Evolutionary conservation across 2,113 vertebrate species (phyloP).

Genomic region (Melanocharis versteri): DNA sequence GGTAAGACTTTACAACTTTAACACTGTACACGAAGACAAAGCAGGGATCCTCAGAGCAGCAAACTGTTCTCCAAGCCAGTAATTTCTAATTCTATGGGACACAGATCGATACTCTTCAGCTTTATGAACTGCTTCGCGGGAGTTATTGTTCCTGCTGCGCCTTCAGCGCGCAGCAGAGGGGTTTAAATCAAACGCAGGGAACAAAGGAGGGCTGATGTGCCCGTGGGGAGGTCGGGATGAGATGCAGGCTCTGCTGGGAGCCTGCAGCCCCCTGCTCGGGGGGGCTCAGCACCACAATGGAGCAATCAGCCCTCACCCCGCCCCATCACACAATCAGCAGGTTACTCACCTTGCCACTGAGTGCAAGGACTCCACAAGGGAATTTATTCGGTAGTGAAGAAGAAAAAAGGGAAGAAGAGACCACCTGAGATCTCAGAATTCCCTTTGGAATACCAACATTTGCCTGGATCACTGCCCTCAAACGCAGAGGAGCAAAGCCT

Average conservation of each 20-base stretch:
- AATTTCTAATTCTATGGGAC: background rate
- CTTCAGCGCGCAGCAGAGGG: background rate
- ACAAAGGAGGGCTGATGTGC: background rate
- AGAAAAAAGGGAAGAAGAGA: background rate
- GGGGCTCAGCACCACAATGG: background rate
- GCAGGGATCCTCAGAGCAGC: background rate
- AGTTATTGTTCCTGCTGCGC: background rate
- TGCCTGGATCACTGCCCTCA: background rate
- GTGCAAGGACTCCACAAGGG: background rate
- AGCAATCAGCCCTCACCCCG: background rate
- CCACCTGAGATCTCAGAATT: background rate
- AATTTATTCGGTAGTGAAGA: accelerated
- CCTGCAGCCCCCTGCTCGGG: background rate
- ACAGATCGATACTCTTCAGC: background rate
- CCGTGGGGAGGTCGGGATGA: background rate
- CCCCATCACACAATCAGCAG: accelerated
- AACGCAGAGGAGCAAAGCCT: background rate
- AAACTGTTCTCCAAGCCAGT: background rate
- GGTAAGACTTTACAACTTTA: background rate
- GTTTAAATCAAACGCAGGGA: background rate
- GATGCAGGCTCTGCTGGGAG: background rate
- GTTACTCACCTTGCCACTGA: background rate
- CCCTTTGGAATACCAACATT: background rate
- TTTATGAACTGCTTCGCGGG: background rate
- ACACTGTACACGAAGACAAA: background rate